Evolutionary conservation across 1,140 invertebrate species (phyloP).

Genomic region (Ostrea denselamellosa): DNA sequence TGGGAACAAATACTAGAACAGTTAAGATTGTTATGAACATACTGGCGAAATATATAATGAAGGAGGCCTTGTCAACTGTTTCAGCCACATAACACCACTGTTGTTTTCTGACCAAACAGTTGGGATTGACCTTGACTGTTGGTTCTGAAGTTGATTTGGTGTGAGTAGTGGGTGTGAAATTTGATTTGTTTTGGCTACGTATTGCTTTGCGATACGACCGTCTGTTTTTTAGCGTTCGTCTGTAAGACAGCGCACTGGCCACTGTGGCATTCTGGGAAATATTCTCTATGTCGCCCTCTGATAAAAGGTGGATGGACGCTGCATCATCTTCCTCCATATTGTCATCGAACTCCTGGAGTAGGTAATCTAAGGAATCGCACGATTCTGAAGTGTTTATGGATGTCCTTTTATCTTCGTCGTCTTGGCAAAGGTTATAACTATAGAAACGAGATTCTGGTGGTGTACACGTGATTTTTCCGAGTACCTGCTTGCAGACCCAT

Average conservation of each 20-base stretch:
- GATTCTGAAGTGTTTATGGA: background rate
- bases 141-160: background rate
- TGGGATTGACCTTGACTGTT: background rate
- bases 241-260: slow-evolving; percentile 15
- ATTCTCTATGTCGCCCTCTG: background rate
- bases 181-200: background rate
- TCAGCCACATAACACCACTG: slow-evolving; percentile 74
- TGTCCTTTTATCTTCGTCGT: slow-evolving; percentile 30
- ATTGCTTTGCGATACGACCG: slow-evolving; percentile 15
- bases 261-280: background rate
- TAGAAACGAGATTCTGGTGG: slow-evolving; percentile 41
- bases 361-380: background rate
- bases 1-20: slow-evolving; percentile 69
- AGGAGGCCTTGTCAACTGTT: slow-evolving; percentile 68
- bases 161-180: background rate
- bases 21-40: slow-evolving; percentile 69
- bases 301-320: background rate
- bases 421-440: slow-evolving; percentile 22
- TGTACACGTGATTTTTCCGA: slow-evolving; percentile 66
- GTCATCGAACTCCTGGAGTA: slow-evolving; percentile 12
- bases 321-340: background rate
- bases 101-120: slow-evolving; percentile 49
- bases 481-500: slow-evolving; percentile 64
- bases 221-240: slow-evolving; percentile 28
- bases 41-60: slow-evolving; percentile 68